Evolutionary conservation across 2,888 invertebrate genomes (phyloP).

Genomic region (Drosophila paracracens): DNA sequence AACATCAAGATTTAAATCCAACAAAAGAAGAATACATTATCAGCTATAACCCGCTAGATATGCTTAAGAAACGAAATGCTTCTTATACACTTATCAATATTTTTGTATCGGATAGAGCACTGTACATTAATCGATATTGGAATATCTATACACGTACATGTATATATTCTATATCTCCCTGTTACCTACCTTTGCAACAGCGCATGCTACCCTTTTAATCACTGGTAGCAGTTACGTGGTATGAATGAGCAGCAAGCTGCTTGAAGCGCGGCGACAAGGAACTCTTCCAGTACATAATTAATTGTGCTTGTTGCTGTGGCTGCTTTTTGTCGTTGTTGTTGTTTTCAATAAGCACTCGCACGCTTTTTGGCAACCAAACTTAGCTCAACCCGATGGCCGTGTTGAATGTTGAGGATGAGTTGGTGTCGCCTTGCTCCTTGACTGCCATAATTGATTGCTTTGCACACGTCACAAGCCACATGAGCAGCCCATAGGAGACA

Average conservation of each 20-base stretch:
- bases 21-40: neutral
- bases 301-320: slow-evolving; percentile 64
- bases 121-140: neutral
- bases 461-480: slow-evolving; percentile 71
- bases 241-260: slow-evolving; percentile 15
- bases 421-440: slow-evolving; percentile 41
- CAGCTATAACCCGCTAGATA: neutral
- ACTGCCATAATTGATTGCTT: slow-evolving; percentile 76
- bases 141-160: neutral
- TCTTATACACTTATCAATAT: neutral
- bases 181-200: neutral
- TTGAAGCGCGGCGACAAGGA: slow-evolving; percentile 32
- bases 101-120: neutral
- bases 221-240: neutral
- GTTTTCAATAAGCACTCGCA: slow-evolving; percentile 58
- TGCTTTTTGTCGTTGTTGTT: neutral
- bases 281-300: slow-evolving; percentile 68
- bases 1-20: neutral
- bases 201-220: neutral
- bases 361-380: slow-evolving; percentile 53
- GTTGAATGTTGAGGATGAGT: neutral
- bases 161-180: neutral
- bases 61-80: neutral
- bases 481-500: slow-evolving; percentile 19
- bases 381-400: slow-evolving; percentile 11